These are phyloP conservation scores for Leucopsar rothschildi DNA, from an alignment of 2,113 vertebrate genomes.

Conservation along the genomic window DNA sequence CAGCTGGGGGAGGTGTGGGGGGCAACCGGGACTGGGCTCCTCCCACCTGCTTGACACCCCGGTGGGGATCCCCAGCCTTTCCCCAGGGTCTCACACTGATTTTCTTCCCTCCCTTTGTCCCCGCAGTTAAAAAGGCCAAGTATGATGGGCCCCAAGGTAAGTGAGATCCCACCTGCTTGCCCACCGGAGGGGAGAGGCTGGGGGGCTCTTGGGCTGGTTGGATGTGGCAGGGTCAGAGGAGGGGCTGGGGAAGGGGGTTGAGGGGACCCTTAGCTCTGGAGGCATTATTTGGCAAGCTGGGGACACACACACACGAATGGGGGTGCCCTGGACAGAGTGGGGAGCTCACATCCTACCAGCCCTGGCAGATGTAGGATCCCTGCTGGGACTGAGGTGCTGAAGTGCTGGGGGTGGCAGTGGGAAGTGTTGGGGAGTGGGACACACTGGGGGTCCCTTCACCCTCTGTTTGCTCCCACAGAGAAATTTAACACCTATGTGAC, in stretches of 20 bases:
- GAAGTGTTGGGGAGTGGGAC: accelerated
- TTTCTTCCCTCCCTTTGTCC: not conserved
- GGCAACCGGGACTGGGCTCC: not conserved
- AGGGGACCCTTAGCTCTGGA: not conserved
- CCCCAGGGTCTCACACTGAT: not conserved
- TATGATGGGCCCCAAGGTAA: slow-evolving; percentile 97
- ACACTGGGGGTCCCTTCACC: not conserved
- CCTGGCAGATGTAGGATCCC: not conserved
- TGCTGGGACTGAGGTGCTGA: not conserved
- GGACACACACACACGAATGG: not conserved
- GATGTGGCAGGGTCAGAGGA: not conserved
- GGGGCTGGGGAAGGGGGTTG: not conserved
- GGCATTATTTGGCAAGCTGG: not conserved
- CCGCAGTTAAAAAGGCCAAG: slow-evolving; percentile 93
- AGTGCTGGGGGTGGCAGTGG: not conserved
- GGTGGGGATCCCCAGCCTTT: not conserved
- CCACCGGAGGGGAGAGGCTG: not conserved
- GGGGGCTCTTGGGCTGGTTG: not conserved
- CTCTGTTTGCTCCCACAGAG: slow-evolving; percentile 70
- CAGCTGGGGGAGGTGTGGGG: not conserved
- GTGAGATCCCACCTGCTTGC: not conserved
- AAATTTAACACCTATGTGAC: slow-evolving; percentile 98
- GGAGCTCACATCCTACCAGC: not conserved
- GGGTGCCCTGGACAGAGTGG: accelerated
- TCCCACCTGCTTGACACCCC: not conserved